Evolutionary conservation across 2,888 invertebrate species (phyloP), one percentile per base, ranked within the genome.

Genomic region (Kuschelorhynchus macadamiae): DNA sequence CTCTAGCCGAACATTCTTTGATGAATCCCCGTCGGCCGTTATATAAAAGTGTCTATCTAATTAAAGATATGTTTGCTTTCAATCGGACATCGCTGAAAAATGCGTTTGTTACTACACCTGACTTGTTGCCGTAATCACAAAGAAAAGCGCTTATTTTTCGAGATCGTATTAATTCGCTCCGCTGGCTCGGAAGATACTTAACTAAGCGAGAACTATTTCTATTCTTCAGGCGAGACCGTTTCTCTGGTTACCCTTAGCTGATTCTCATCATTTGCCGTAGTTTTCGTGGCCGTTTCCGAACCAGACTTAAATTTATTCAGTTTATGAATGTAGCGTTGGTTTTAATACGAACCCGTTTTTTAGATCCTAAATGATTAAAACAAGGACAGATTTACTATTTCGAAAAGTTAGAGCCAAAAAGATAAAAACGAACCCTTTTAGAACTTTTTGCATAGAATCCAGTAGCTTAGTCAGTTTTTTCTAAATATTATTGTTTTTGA

Each of bases 181-280:
- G 53, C 36, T 62, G 62, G 62, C 7, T 52, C 21, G 44, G 53
- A 53, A 62, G 62, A 44, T 44, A 62, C 32, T 21, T 53, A 53
- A 46, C 52, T 62, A 53, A 62, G 53, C 52, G 62, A 53, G 46
- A 62, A 60, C 25, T 50, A 41, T 50, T 33, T 59, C 59, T 60
- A 60, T 60, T 60, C 60, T 41, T 50, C 50, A 50, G 50, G 42
- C 60, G 32, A 50, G 60, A 30, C 60, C 42, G 60, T 60, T 20
- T 49, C 1, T 25, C 41, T 62, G 52, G 53, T 53, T 62, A 53
- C 62, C 52, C 62, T 62, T 44, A 46, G 53, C 39, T 62, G 52
- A 53, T 14, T 52, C 25, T 53, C 33, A 46, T 44, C 62, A 62
- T 53, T 53, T 62, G 62, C 41, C 18, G 57, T 16, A 30, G 17